A percentile compares a stretch with the other conserved stretches of the same genome.
phyloP scores from a whole-genome alignment of 2,113 vertebrate genomes.

The Spilogale gracilis region DNA sequence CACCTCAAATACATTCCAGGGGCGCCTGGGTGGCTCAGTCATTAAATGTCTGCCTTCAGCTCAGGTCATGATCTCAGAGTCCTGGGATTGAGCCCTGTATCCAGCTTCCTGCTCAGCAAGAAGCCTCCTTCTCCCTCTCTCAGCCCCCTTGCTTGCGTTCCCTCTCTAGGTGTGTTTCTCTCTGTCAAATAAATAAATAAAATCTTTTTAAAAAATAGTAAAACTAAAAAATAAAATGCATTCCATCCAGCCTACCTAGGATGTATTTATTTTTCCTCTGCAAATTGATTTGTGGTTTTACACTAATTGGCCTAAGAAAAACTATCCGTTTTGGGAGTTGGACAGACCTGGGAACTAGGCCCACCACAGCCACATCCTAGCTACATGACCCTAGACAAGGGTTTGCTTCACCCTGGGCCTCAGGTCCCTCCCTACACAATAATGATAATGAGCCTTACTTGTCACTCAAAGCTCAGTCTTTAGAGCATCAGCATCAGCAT shows the following conservation, averaged over 20 bases:
- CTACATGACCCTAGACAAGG: not conserved
- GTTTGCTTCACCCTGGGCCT: not conserved
- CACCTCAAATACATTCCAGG: not conserved
- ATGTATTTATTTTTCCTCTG: not conserved
- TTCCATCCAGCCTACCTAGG: not conserved
- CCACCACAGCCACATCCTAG: not conserved
- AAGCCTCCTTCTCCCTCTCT: too few species aligned
- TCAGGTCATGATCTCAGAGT: too few species aligned
- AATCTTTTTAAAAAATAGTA: too few species aligned
- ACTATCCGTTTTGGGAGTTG: not conserved
- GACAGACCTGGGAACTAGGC: not conserved
- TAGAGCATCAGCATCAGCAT: not conserved
- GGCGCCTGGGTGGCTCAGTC: too few species aligned
- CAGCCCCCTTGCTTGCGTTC: too few species aligned
- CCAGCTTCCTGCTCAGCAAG: too few species aligned
- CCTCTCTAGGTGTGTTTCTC: too few species aligned
- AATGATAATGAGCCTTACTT: not conserved
- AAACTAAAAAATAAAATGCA: not conserved
- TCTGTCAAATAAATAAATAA: too few species aligned
- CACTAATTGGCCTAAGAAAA: not conserved
- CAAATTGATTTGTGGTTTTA: not conserved
- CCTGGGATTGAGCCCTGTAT: too few species aligned
- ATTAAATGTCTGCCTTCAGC: too few species aligned
- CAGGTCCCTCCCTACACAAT: not conserved
- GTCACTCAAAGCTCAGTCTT: not conserved